These are phyloP conservation scores for Oxyura jamaicensis DNA, from an alignment of 2,113 vertebrate species.

Conservation along the genomic window DNA sequence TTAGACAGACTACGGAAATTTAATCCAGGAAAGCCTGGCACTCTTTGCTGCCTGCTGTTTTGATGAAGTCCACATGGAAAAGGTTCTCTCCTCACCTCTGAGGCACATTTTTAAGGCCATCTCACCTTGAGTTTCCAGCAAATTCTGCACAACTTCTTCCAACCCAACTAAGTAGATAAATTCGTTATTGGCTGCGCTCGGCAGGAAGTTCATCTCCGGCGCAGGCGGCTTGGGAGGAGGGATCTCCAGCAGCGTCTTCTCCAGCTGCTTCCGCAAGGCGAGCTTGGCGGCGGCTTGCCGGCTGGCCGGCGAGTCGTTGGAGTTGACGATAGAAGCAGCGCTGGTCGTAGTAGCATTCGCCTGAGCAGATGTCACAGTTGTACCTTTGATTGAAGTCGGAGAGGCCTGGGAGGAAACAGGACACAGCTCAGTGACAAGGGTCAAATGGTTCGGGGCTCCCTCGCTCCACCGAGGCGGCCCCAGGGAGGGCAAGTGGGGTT, in stretches of 20 bases:
- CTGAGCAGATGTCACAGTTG: constrained; percentile 74
- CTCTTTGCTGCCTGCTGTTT: not conserved
- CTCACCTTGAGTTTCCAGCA: constrained; percentile 94
- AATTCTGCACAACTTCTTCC: constrained; percentile 96
- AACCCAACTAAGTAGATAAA: constrained; percentile 97
- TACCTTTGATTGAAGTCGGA: constrained; percentile 87
- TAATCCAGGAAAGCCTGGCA: not conserved
- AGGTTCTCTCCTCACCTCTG: not conserved
- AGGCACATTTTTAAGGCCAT: rapidly evolving
- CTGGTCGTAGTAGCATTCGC: constrained; percentile 64
- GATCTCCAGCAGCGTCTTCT: constrained; percentile 96
- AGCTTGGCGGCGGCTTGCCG: constrained; percentile 95
- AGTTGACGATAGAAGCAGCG: constrained; percentile 72
- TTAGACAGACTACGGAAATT: not conserved
- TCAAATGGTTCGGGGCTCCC: rapidly evolving
- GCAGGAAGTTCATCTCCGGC: constrained; percentile 94
- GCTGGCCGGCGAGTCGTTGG: constrained; percentile 89
- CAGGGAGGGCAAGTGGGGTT: not conserved
- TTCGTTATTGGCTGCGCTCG: constrained; percentile 96
- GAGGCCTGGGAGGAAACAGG: constrained; percentile 77
- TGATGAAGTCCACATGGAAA: not conserved
- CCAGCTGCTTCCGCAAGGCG: constrained; percentile 93
- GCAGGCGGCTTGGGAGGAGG: constrained; percentile 94
- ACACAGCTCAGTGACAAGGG: not conserved
- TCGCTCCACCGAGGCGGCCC: not conserved